These are phyloP conservation scores for Sarcophaga carnaria DNA, from an alignment of 2,888 invertebrate species.

Conservation along the genomic window DNA sequence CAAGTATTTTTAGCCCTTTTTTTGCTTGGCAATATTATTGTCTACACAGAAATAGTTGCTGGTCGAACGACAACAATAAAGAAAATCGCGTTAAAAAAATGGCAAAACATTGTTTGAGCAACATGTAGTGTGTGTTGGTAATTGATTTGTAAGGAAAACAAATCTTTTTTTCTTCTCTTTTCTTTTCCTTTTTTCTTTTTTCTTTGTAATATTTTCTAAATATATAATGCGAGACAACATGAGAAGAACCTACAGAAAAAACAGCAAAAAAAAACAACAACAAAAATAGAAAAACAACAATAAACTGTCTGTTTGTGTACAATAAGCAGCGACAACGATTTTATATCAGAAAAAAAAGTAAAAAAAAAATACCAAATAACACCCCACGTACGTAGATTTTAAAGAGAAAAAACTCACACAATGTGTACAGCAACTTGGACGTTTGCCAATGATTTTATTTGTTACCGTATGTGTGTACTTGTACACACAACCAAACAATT, in stretches of 20 bases:
- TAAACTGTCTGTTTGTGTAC: slow-evolving; percentile 20
- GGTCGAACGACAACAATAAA: slow-evolving; percentile 31
- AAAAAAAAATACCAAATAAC: slow-evolving; percentile 58
- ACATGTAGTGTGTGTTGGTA: slow-evolving; percentile 55
- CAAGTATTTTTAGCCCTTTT: slow-evolving; percentile 63
- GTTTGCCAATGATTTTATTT: slow-evolving; percentile 46
- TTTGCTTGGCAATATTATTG: slow-evolving; percentile 24
- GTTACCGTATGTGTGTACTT: too few relatives aligned
- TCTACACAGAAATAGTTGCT: slow-evolving; percentile 28
- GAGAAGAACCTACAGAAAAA: slow-evolving; percentile 21
- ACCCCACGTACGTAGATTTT: slow-evolving; percentile 47
- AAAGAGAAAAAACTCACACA: not conserved
- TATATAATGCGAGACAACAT: slow-evolving; percentile 14
- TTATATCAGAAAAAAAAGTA: too few relatives aligned
- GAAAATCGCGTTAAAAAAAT: not conserved
- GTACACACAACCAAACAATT: too few relatives aligned
- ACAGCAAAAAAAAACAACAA: not conserved
- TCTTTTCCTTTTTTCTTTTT: too few relatives aligned
- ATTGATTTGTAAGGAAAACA: slow-evolving; percentile 34
- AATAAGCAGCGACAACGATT: slow-evolving; percentile 12
- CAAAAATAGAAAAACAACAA: slow-evolving; percentile 33
- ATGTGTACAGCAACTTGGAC: slow-evolving; percentile 61
- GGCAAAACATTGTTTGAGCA: slow-evolving; percentile 30
- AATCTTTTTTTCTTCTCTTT: too few relatives aligned
- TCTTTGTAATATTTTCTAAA: slow-evolving; percentile 14